Percentiles rank a stretch among this genome's conserved stretches.
Evolutionary conservation across 2,113 vertebrate genomes (phyloP).

Genomic region (Neolamprologus caudopunctatus): DNA sequence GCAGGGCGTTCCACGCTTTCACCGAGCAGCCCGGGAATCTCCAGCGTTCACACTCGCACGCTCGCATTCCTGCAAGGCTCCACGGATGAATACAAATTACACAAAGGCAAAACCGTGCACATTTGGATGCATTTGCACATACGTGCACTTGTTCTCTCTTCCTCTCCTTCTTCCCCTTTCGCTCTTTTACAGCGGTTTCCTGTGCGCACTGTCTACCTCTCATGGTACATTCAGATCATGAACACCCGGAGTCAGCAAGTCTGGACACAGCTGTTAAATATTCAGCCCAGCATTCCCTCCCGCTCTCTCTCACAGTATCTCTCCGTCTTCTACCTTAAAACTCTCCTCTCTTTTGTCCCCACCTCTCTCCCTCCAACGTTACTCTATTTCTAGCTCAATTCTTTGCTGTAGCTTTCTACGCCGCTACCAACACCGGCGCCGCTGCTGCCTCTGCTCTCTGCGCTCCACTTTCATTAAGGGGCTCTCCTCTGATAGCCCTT

Average conservation of each 20-base stretch:
- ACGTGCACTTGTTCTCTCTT: background rate
- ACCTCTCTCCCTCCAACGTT: background rate
- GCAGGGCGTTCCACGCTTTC: constrained; percentile 35
- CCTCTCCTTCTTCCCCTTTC: background rate
- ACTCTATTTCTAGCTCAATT: background rate
- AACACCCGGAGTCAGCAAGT: constrained; percentile 67
- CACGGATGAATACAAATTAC: background rate
- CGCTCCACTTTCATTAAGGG: constrained; percentile 65
- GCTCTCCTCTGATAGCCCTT: constrained; percentile 67
- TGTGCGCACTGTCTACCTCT: constrained; percentile 22
- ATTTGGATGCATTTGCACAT: background rate
- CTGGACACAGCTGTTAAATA: constrained; percentile 67
- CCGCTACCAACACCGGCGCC: background rate
- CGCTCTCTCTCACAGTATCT: background rate
- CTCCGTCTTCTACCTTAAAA: constrained; percentile 20
- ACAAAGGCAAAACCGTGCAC: background rate
- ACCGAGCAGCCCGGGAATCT: constrained; percentile 31
- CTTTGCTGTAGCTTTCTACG: background rate
- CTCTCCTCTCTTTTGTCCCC: background rate
- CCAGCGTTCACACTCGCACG: background rate
- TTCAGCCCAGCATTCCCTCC: constrained; percentile 35
- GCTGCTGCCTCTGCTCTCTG: constrained; percentile 28
- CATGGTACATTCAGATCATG: constrained; percentile 62
- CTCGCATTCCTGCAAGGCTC: background rate
- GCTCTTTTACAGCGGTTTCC: constrained; percentile 12